A percentile compares a stretch with the other conserved stretches of the same genome.
phyloP scores from a whole-genome alignment of 2,888 invertebrate genomes.

The Heliconius ismenius region DNA sequence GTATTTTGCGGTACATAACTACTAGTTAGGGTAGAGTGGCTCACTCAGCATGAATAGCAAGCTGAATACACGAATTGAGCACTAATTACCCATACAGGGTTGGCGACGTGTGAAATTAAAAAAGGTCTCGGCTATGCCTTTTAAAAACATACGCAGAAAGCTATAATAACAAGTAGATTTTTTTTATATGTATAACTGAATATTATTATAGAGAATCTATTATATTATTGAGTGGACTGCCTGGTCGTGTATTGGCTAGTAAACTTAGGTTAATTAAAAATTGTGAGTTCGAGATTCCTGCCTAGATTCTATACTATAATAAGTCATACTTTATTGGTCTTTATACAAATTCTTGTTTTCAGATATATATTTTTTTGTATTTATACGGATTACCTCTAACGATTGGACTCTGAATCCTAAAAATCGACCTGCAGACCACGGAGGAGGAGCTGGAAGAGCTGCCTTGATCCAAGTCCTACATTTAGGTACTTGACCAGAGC shows the following conservation, averaged over 20 bases:
- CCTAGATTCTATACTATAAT: not conserved
- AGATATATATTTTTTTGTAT: not conserved
- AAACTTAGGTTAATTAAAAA: too few relatives aligned
- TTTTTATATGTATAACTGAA: not conserved
- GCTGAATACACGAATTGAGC: conserved; percentile 77
- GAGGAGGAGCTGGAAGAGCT: too few relatives aligned
- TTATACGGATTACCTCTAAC: too few relatives aligned
- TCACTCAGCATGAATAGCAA: conserved; percentile 62
- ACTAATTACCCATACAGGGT: conserved; percentile 77
- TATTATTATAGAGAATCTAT: conserved; percentile 13
- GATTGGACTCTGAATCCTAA: too few relatives aligned
- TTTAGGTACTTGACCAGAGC: too few relatives aligned
- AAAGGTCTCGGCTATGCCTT: conserved; percentile 55
- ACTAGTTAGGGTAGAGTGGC: conserved; percentile 55
- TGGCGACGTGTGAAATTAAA: conserved; percentile 78
- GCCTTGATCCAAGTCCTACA: too few relatives aligned
- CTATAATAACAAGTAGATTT: conserved; percentile 24
- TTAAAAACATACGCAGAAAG: conserved; percentile 38
- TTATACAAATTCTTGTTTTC: too few relatives aligned
- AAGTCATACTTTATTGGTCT: too few relatives aligned
- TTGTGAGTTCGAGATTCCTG: not conserved
- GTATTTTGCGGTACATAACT: conserved; percentile 34
- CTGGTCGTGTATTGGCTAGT: not conserved
- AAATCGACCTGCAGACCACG: too few relatives aligned
- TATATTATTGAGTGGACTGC: not conserved